phyloP scores from a whole-genome alignment of 1,140 invertebrate genomes.

The Periplaneta americana region DNA sequence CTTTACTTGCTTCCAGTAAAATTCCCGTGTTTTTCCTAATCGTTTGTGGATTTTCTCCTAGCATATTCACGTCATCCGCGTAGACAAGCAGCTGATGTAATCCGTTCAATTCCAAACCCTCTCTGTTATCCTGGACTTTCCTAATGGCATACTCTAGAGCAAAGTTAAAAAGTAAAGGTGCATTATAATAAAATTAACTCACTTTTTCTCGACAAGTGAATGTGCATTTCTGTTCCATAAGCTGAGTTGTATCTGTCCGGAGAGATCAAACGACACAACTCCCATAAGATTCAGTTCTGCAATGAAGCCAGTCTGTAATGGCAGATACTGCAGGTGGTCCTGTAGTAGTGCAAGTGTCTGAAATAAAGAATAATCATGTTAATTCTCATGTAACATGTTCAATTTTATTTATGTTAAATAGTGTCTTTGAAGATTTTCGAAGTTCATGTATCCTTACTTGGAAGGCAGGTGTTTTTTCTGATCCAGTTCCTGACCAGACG shows the following conservation, averaged over 20 bases:
- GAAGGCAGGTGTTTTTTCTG: slow-evolving; percentile 75
- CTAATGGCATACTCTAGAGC: too few relatives aligned
- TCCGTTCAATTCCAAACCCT: too few relatives aligned
- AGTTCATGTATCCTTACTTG: slow-evolving; percentile 44
- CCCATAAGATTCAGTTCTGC: slow-evolving; percentile 63
- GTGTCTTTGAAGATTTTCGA: too few relatives aligned
- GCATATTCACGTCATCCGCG: too few relatives aligned
- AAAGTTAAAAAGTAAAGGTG: too few relatives aligned
- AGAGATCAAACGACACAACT: slow-evolving; percentile 73
- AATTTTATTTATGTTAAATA: too few relatives aligned
- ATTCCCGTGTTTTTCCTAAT: too few relatives aligned
- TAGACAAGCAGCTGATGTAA: too few relatives aligned
- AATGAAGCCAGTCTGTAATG: slow-evolving; percentile 67
- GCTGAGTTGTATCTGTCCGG: slow-evolving; percentile 78
- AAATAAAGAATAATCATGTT: slow-evolving; percentile 17
- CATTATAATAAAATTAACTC: slow-evolving; percentile 27
- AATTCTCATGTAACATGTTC: neutral
- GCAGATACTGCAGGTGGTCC: slow-evolving; percentile 62
- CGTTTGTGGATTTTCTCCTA: too few relatives aligned
- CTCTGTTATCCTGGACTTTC: too few relatives aligned
- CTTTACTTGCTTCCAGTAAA: too few relatives aligned
- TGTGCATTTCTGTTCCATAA: slow-evolving; percentile 84
- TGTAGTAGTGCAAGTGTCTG: slow-evolving; percentile 67
- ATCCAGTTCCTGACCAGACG: slow-evolving; percentile 79
- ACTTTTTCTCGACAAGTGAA: slow-evolving; percentile 72